These are phyloP conservation scores for Orchesellides sinensis DNA, from an alignment of 2,888 invertebrate species.

Conservation along the genomic window DNA sequence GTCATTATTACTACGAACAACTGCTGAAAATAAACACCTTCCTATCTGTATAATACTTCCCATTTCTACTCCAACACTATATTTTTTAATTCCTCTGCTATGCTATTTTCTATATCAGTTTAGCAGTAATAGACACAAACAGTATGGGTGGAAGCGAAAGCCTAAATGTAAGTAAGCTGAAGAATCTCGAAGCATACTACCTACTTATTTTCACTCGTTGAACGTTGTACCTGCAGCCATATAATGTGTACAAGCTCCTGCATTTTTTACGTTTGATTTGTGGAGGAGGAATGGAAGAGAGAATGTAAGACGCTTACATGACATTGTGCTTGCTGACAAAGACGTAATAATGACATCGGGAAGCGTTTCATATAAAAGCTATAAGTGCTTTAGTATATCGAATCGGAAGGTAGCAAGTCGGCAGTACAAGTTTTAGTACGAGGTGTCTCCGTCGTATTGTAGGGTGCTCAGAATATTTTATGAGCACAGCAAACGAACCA, in stretches of 20 bases:
- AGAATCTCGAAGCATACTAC: too few species aligned
- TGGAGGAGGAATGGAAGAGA: neutral
- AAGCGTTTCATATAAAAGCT: too few species aligned
- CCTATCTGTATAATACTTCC: neutral
- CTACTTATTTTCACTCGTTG: too few species aligned
- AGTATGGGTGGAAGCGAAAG: too few species aligned
- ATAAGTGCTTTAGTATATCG: too few species aligned
- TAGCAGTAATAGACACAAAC: too few species aligned
- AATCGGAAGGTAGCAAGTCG: too few species aligned
- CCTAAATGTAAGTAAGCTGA: too few species aligned
- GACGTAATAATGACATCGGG: slow-evolving; percentile 19
- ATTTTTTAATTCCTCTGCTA: slow-evolving; percentile 2
- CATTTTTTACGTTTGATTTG: slow-evolving; percentile 15
- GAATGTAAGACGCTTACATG: neutral
- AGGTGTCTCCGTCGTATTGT: neutral
- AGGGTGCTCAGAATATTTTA: neutral
- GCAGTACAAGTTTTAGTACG: too few species aligned
- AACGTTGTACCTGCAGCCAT: neutral
- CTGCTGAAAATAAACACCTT: neutral
- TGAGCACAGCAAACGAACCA: neutral
- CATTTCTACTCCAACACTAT: neutral
- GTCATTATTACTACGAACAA: too few species aligned
- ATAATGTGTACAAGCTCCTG: neutral
- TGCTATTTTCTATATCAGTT: neutral
- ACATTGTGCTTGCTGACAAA: neutral